Base-by-base conservation (phyloP, 2,888 invertebrate species). In the Perdita meconis region DNA sequence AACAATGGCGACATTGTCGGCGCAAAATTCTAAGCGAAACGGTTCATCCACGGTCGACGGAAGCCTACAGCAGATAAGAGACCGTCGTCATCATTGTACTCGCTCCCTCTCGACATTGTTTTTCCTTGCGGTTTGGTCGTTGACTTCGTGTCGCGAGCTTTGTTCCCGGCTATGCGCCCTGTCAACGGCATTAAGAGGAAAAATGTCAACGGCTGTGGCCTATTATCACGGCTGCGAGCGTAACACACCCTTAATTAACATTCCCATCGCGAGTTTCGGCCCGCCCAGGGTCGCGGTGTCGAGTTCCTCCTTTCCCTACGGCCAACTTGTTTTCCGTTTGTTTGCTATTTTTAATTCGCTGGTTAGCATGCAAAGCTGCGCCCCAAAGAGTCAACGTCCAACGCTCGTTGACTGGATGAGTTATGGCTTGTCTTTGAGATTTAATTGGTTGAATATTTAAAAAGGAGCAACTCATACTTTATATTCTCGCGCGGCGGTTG, bases 111-210 rank as follows among this genome's bases (percentile, higher is more conserved):
- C 51, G 38, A 64, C 63, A 51, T 51, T 51, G 63, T 64, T 64
- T 64, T 16, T 26, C 38, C 38, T 16, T 51, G 24, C 12, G 47
- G 51, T 51, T 51, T 51, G 63, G 51, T 51, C 51, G 63, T 51
- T 51, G 63, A 51, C 24, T 40, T 38, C 36, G 63, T 30, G 60
- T 40, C 51, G 36, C 51, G 61, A 13, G 26, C 34, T 50, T 61
- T 61, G 61, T 61, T 50, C 61, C 47, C 61, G 26, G n/a, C 38
- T 36, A 36, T 44, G 63, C 30, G n/a, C 36, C 51, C 24, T 38
- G 63, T 64, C 63, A 51, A 64, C 63, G 63, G 50, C 26, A 22
- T 40, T 51, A 64, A 64, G 51, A 64, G 63, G 63, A 64, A 53
- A 64, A 64, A 64, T 64, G 63, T 51, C 63, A 64, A 64, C 63